A percentile compares a stretch with the other conserved stretches of the same genome.
Evolutionary conservation across 2,113 vertebrate genomes (phyloP).

Genomic region (Strigops habroptila): DNA sequence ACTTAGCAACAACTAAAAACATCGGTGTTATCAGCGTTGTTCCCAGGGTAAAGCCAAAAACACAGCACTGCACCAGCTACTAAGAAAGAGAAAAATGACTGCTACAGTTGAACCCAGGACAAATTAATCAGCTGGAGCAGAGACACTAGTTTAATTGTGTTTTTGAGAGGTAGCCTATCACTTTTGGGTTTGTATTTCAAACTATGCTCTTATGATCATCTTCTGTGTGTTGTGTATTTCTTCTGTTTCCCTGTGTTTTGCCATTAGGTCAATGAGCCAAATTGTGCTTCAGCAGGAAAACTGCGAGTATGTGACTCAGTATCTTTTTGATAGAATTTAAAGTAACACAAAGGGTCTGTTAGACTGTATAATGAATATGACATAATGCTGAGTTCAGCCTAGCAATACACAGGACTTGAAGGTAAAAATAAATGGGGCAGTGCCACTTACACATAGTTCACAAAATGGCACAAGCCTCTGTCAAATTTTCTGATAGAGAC

Average conservation of each 20-base stretch:
- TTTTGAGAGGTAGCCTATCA: not conserved
- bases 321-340: not conserved
- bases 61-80: no score
- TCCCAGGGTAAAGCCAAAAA: no score
- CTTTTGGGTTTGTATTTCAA: not conserved
- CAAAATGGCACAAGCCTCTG: not conserved
- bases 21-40: no score
- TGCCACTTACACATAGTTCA: not conserved
- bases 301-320: not conserved
- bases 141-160: not conserved
- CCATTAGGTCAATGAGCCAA: not conserved
- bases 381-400: not conserved
- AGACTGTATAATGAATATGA: not conserved
- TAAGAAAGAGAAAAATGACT: no score
- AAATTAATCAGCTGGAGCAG: not conserved
- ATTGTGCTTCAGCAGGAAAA: not conserved
- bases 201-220: not conserved
- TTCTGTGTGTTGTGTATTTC: not conserved
- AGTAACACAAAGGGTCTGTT: not conserved
- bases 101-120: no score
- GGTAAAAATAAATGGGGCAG: not conserved
- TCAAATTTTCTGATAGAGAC: not conserved
- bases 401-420: not conserved
- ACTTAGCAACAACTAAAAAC: no score
- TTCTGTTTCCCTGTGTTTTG: not conserved